These are phyloP conservation scores for Octodonta nipae DNA, from an alignment of 2,888 invertebrate genomes.

Conservation along the genomic window DNA sequence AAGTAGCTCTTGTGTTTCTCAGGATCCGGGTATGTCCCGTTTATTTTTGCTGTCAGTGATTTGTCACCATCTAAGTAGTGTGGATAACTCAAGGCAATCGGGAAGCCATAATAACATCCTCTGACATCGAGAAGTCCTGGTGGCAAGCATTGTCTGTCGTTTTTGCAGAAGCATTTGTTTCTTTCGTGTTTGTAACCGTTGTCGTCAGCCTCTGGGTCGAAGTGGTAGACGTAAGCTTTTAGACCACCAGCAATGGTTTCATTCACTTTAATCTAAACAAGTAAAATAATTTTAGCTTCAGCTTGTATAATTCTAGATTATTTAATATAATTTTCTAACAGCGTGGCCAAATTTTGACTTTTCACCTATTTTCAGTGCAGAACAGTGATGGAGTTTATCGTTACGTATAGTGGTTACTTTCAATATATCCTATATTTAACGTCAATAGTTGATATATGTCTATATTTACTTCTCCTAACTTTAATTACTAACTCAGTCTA, in stretches of 20 bases:
- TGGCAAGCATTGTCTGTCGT: constrained; percentile 51
- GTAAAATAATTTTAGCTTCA: too few species aligned
- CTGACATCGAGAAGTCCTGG: constrained; percentile 69
- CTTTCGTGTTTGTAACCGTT: constrained; percentile 57
- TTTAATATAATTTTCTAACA: too few species aligned
- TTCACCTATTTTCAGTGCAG: too few species aligned
- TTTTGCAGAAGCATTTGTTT: constrained; percentile 68
- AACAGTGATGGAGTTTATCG: too few species aligned
- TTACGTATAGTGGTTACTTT: too few species aligned
- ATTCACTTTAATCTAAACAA: constrained; percentile 47
- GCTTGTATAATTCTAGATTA: too few species aligned
- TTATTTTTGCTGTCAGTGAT: constrained; percentile 49
- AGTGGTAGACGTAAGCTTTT: constrained; percentile 58
- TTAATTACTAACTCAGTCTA: too few species aligned
- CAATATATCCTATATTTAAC: too few species aligned
- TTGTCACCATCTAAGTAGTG: constrained; percentile 70
- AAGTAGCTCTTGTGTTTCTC: constrained; percentile 56
- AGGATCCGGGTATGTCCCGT: constrained; percentile 47
- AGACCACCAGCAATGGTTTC: constrained; percentile 49
- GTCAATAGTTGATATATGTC: too few species aligned
- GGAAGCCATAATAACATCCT: constrained; percentile 82
- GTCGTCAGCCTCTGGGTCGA: constrained; percentile 63
- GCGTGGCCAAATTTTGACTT: too few species aligned
- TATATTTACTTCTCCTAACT: too few species aligned
- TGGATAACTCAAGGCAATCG: constrained; percentile 76